A percentile compares a stretch with the other conserved stretches of the same genome.
Conservation (phyloP, 2,113 vertebrate genomes). For the Cebus imitator region DNA sequence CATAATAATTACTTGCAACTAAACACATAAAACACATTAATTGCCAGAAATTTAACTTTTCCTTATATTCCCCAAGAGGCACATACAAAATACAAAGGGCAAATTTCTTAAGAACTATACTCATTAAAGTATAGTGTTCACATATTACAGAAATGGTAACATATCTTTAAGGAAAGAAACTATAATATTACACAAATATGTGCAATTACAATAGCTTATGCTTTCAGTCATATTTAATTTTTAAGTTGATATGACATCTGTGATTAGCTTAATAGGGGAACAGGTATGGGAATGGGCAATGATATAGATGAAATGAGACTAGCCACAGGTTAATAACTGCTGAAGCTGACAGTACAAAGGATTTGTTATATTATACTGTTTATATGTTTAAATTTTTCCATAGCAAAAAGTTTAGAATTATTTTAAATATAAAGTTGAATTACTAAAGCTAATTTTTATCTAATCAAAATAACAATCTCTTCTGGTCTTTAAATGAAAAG, state of each 20-base stretch:
- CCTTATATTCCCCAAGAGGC: not conserved
- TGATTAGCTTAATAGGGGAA: not conserved
- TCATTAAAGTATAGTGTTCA: not conserved
- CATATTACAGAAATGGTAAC: not conserved
- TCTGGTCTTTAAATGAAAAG: not conserved
- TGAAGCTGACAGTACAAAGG: not conserved
- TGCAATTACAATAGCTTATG: not conserved
- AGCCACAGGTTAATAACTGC: not conserved
- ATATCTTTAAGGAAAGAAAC: constrained; percentile 11
- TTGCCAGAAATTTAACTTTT: constrained; percentile 18
- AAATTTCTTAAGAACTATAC: not conserved
- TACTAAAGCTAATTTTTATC: not conserved
- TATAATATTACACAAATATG: not conserved
- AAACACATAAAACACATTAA: not conserved
- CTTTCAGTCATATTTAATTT: not conserved
- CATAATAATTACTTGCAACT: not conserved
- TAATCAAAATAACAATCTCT: constrained; percentile 17
- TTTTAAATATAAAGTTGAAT: constrained; percentile 29
- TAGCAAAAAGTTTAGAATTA: not conserved
- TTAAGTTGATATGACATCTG: not conserved
- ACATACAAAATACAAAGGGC: not conserved
- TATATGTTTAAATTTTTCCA: not conserved
- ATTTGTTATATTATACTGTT: not conserved
- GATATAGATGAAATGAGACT: not conserved
- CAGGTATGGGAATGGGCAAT: not conserved